Percentiles rank a stretch among this genome's conserved stretches.
phyloP scores from a whole-genome alignment of 2,113 vertebrate genomes.

The Oxyura jamaicensis region DNA sequence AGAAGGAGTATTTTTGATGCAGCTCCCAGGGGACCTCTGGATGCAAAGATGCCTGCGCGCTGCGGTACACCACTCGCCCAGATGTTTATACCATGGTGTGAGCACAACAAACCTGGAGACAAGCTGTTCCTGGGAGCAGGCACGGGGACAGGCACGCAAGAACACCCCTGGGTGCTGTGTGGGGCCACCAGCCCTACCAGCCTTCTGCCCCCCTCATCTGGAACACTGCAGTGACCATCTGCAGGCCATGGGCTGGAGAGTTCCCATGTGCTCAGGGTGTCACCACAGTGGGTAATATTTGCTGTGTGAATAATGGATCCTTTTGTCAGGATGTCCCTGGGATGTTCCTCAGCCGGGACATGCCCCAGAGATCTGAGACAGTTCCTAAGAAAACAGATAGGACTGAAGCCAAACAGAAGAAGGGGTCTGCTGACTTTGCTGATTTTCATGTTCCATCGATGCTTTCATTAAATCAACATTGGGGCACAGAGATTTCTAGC shows the following conservation, averaged over 20 bases:
- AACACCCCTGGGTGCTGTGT: neutral
- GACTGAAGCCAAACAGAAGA: neutral
- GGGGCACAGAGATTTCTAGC: neutral
- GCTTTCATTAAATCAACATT: neutral
- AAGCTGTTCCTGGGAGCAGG: slow-evolving; percentile 12
- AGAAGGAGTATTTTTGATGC: neutral
- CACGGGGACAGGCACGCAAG: fast-evolving
- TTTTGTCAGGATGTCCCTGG: neutral
- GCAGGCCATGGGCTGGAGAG: neutral
- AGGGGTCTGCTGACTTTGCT: neutral
- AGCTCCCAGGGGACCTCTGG: neutral
- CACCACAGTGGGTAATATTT: neutral
- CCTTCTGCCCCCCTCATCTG: neutral
- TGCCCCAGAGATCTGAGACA: neutral
- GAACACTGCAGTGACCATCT: neutral
- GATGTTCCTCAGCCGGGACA: neutral
- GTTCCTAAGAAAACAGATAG: neutral
- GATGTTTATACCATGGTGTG: neutral
- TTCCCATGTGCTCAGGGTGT: neutral
- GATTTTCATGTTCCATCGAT: neutral
- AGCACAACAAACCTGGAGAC: slow-evolving; percentile 12
- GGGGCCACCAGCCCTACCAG: neutral
- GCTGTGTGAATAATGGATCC: neutral
- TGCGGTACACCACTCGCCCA: neutral
- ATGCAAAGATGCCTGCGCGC: neutral